Conservation (phyloP, 2,797 vertebrate species). For the Enteromius viviparus region DNA sequence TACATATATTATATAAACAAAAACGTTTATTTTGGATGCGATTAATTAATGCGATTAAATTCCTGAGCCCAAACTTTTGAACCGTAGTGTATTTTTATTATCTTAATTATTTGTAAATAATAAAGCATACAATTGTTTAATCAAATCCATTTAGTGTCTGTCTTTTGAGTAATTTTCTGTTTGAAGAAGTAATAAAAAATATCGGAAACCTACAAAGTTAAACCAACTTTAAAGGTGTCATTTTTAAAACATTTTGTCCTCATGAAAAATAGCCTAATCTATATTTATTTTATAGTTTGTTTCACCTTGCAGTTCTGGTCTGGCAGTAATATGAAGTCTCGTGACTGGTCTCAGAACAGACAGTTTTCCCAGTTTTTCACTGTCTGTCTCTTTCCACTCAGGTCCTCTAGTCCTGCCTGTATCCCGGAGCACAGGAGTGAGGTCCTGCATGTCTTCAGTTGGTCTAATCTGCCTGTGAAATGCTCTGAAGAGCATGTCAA, state of each 20-base stretch:
- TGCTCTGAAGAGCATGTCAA: constrained; percentile 73
- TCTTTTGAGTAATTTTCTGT: no score
- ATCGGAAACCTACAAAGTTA: not conserved
- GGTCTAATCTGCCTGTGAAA: constrained; percentile 65
- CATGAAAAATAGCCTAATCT: no score
- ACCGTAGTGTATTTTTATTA: not conserved
- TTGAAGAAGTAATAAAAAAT: not conserved
- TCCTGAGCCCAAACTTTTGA: not conserved
- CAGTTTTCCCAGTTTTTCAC: constrained; percentile 60
- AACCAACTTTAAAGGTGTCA: not conserved
- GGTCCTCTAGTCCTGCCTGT: constrained; percentile 35
- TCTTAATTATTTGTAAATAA: not conserved
- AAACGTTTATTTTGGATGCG: no score
- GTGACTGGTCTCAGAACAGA: constrained; percentile 70
- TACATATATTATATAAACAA: no score
- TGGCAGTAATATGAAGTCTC: constrained; percentile 76
- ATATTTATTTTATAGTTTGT: not conserved
- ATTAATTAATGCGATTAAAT: not conserved
- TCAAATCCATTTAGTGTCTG: not conserved
- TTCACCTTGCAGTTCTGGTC: constrained; percentile 77
- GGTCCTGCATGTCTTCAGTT: constrained; percentile 52
- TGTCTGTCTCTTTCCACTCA: constrained; percentile 12
- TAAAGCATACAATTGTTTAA: no score
- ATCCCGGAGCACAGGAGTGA: constrained; percentile 40
- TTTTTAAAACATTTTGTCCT: not conserved